Evolutionary conservation across 2,888 invertebrate genomes (phyloP).

Genomic region (Chorisops tibialis): DNA sequence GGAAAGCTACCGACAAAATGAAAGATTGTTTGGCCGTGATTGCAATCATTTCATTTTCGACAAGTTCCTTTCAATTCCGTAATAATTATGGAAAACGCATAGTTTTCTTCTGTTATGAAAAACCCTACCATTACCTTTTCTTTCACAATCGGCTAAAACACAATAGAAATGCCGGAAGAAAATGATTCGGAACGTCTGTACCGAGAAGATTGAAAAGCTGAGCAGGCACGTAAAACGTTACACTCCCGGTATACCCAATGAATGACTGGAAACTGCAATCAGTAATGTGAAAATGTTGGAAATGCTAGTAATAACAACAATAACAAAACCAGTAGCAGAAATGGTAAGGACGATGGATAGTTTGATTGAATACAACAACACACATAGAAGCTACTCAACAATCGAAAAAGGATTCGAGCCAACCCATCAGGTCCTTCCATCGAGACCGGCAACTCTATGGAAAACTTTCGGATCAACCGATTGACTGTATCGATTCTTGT

Average conservation of each 20-base stretch:
- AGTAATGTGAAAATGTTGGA: slow-evolving; percentile 24
- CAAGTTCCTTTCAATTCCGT: too few species aligned
- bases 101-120: too few species aligned
- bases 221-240: slow-evolving; percentile 11
- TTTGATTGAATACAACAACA: slow-evolving; percentile 29
- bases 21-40: too few species aligned
- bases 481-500: slow-evolving; percentile 31
- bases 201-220: slow-evolving; percentile 19
- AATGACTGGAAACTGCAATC: slow-evolving; percentile 24
- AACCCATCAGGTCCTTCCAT: not conserved
- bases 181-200: not conserved
- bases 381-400: not conserved
- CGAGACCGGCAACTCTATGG: not conserved
- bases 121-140: too few species aligned
- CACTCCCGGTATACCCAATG: slow-evolving; percentile 11
- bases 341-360: not conserved
- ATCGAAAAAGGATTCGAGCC: not conserved
- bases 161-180: too few species aligned
- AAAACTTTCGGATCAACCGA: slow-evolving; percentile 28
- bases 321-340: not conserved
- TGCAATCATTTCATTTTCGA: too few species aligned
- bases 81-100: too few species aligned
- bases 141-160: too few species aligned
- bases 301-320: slow-evolving; percentile 15
- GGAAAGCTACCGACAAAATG: too few species aligned